Evolutionary conservation across 1,140 invertebrate genomes (phyloP), one percentile per base, ranked within the genome.

Genomic region (Eriosoma lanigerum): DNA sequence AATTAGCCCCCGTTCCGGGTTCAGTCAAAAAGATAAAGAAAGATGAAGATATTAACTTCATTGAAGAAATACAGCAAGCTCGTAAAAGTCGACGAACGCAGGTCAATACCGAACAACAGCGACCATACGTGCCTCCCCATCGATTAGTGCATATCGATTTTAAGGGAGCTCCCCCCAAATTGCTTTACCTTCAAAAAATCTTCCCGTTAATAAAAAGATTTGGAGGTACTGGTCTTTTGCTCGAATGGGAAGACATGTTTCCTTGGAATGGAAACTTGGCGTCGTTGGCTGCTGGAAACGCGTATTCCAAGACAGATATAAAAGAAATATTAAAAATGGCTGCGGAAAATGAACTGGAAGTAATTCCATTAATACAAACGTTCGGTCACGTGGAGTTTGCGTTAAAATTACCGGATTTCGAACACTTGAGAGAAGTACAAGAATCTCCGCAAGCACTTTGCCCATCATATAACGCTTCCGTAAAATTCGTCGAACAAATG

Each of bases 221-320:
- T 83, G 95, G 92, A 24, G 94, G 93, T 1, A 98, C 94, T 62
- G 96, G 95, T 1, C 86, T 98, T 32, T 87, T 98, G 2, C 86
- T 98, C 75, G 97, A 99, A 86, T 99, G 98, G 87, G 97, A 99
- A 87, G 97, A 99, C 84, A 98, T 97, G 94, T 99, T 98, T 86
- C 97, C 97, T 0, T 98, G 93, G 86, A 88, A 87, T 29, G 94
- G 91, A 0, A 85, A 86, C 0, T 85, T 98, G 5, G 86, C 84
- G 3, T 83, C 84, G 70, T 86, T 97, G 10, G 87, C 90, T 1
- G 92, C 95, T 5, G 87, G 87, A 46, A 94, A 96, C 87, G 90
- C 91, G 72, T 98, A 98, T 84, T 90, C 89, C 0, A 88, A 86
- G 83, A 85, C 87, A 50, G 91, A 96, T 82, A 90, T 97, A 1